These are phyloP conservation scores for Alosa sapidissima DNA, from an alignment of 2,797 vertebrate species.

Conservation along the genomic window DNA sequence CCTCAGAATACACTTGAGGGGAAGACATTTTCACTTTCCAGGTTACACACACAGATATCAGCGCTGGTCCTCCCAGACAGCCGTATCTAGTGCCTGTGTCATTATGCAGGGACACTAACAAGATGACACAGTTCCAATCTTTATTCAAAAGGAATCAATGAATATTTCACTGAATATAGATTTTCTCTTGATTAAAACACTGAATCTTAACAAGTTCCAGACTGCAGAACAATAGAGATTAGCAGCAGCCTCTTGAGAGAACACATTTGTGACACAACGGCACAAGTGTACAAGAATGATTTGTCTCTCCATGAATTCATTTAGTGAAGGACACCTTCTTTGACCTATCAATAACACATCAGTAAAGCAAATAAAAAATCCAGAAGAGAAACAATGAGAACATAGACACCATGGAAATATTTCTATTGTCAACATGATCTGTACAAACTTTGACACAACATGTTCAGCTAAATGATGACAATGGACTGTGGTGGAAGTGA, in stretches of 20 bases:
- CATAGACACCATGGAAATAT: neutral
- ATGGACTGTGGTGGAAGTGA: neutral
- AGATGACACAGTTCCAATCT: slow-evolving; percentile 46
- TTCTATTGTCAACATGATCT: neutral
- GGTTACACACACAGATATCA: neutral
- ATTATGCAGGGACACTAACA: slow-evolving; percentile 32
- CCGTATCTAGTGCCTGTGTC: slow-evolving; percentile 31
- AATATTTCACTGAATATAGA: slow-evolving; percentile 57
- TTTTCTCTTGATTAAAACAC: slow-evolving; percentile 61
- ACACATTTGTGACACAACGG: neutral
- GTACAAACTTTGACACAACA: neutral
- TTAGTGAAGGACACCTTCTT: neutral
- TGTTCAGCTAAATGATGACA: neutral
- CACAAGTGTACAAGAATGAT: neutral
- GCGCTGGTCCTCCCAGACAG: neutral
- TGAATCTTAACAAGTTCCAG: slow-evolving; percentile 47
- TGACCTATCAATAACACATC: neutral
- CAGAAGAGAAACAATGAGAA: neutral
- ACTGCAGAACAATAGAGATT: neutral
- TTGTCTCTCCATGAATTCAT: neutral
- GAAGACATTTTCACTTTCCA: neutral
- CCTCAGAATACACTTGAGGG: neutral
- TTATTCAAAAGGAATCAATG: slow-evolving; percentile 54
- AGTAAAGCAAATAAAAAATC: neutral
- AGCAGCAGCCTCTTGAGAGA: neutral